Base-by-base conservation (phyloP, 2,113 vertebrate genomes). In the Atrichornis clamosus region DNA sequence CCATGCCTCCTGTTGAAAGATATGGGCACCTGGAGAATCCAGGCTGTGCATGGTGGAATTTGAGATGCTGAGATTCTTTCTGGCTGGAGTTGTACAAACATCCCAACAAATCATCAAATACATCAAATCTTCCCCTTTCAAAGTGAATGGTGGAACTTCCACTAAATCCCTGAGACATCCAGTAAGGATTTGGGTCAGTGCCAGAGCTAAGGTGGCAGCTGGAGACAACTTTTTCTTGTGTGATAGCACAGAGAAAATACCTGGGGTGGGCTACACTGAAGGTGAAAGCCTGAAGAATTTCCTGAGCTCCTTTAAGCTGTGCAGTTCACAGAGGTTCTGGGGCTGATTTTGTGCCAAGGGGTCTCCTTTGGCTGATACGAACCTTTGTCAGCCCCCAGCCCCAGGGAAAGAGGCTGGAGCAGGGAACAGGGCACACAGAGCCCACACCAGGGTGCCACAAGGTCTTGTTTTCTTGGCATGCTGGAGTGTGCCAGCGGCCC, bases 391-490 rank as follows among this genome's bases (percentile, higher is more conserved):
- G 20, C 63, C 67, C 46, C 35, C 26, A 80, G 41, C 32, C 69
- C n/a, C 59, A 14, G 19, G 13, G 35, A 72, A 73, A 67, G 32
- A 53, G 39, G 10, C 32, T 72, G 58, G 52, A 87, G 15, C 50
- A 50, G 23, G 47, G 23, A 60, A 37, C 9, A 42, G 30, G 32
- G 13, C 58, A 55, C 13, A 6, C 22, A 47, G 28, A 68, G 13
- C n/a, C 49, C 39, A 49, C 8, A 2, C 7, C 0, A 1, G 28
- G 44, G 6, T 42, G 41, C 27, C 58, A 5, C n/a, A 5, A 13
- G 62, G 23, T 12, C 4, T 1, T 7, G 8, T 32, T 68, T 39
- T 17, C 33, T 16, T 60, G 55, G 60, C 39, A 19, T 3, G 30
- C 27, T 76, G 37, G 17, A 41, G 22, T 0, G 0, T 56, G 26